Conservation (phyloP, 2,888 invertebrate species). For the Bugulina stolonifera region DNA sequence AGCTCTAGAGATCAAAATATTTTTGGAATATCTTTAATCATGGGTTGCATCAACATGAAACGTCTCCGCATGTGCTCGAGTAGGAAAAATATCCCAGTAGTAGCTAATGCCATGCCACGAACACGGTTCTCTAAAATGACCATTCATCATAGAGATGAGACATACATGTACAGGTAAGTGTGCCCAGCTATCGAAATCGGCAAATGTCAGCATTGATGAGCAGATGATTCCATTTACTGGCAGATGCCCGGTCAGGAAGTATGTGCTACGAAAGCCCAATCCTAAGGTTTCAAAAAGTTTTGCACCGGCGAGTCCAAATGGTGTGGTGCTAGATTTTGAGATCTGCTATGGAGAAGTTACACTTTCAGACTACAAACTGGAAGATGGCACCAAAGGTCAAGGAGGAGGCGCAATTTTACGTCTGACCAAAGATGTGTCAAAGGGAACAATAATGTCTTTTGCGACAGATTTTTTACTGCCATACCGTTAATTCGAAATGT, state of each 20-base stretch:
- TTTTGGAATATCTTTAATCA: neutral
- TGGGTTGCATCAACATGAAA: constrained; percentile 10
- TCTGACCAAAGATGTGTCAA: neutral
- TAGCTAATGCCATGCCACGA: neutral
- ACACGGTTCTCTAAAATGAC: neutral
- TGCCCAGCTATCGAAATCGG: neutral
- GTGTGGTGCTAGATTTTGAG: constrained; percentile 1
- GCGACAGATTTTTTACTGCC: neutral
- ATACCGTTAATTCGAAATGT: neutral
- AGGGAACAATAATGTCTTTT: neutral
- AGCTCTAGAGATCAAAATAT: neutral
- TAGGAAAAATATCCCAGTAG: neutral
- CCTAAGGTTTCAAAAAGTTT: constrained; percentile 7
- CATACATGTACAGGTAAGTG: no score
- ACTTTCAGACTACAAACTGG: neutral
- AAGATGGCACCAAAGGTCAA: neutral
- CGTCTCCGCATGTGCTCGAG: neutral
- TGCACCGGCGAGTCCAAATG: neutral
- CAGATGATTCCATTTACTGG: constrained; percentile 15
- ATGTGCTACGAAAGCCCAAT: constrained; percentile 7
- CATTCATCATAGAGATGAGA: no score
- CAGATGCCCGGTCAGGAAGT: neutral
- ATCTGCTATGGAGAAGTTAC: constrained; percentile 2
- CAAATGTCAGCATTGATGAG: neutral
- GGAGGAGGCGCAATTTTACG: neutral